Percentiles rank a stretch among this genome's conserved stretches.
Evolutionary conservation across 2,113 vertebrate species (phyloP).

Genomic region (Morphnarchus princeps): DNA sequence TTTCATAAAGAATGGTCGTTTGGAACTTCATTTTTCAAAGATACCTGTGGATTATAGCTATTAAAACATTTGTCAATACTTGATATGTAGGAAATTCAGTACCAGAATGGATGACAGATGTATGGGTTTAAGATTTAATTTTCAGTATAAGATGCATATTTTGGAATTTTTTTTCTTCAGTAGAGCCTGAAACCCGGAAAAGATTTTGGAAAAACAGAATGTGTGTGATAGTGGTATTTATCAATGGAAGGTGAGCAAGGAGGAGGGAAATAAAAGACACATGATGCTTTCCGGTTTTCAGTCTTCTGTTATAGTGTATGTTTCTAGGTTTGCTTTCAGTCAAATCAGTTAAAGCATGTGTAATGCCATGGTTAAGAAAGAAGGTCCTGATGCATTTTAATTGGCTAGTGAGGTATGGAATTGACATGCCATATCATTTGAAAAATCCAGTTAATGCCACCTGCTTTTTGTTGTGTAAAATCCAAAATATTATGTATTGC

Average conservation of each 20-base stretch:
- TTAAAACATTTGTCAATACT: neutral
- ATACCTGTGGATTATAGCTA: slow-evolving; percentile 67
- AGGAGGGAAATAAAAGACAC: neutral
- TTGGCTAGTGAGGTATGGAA: neutral
- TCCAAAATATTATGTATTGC: slow-evolving; percentile 18
- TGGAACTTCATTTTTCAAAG: slow-evolving; percentile 12
- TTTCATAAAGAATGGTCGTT: neutral
- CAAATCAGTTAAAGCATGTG: slow-evolving; percentile 10
- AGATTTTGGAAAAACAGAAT: neutral
- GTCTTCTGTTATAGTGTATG: neutral
- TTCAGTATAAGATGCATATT: neutral
- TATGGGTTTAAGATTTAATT: neutral
- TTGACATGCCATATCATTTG: neutral
- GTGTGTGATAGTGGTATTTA: neutral
- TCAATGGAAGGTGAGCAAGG: neutral
- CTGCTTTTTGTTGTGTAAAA: slow-evolving; percentile 54
- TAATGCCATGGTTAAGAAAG: slow-evolving; percentile 54
- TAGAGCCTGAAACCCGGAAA: slow-evolving; percentile 18
- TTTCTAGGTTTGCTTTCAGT: neutral
- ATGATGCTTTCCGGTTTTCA: neutral
- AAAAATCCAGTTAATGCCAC: slow-evolving; percentile 46
- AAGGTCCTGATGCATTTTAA: neutral
- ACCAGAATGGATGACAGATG: neutral
- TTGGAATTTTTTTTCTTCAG: neutral
- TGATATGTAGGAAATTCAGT: neutral